Percentiles rank a stretch among this genome's conserved stretches.
Conservation (phyloP, 2,888 invertebrate species). For the Parascotia fuliginaria region DNA sequence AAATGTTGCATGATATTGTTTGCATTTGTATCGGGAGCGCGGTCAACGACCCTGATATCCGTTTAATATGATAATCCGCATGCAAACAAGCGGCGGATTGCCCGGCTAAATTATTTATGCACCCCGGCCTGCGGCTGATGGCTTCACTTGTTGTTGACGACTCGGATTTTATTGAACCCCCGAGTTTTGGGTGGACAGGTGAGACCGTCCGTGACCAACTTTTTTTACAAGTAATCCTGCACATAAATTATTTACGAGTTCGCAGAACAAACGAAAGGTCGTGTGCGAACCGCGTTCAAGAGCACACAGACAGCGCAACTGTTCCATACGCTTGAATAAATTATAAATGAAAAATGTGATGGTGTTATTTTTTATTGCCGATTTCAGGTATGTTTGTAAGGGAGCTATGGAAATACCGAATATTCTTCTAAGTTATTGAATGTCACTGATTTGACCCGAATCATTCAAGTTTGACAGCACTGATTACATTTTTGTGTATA, state of each 20-base stretch:
- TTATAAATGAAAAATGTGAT: slow-evolving; percentile 33
- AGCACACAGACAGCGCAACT: slow-evolving; percentile 12
- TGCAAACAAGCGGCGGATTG: slow-evolving; percentile 83
- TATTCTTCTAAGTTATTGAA: neutral
- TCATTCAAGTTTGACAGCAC: slow-evolving; percentile 2
- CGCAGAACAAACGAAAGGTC: slow-evolving; percentile 28
- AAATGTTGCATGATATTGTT: slow-evolving; percentile 81
- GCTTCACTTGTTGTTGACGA: slow-evolving; percentile 68
- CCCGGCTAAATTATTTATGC: slow-evolving; percentile 83
- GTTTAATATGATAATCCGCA: slow-evolving; percentile 86
- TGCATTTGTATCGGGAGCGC: slow-evolving; percentile 72
- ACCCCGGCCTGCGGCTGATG: slow-evolving; percentile 76
- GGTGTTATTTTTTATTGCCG: slow-evolving; percentile 21
- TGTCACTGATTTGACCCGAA: neutral
- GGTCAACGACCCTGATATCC: slow-evolving; percentile 78
- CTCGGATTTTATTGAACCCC: slow-evolving; percentile 73
- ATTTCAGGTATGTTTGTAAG: neutral
- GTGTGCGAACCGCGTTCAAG: slow-evolving; percentile 17
- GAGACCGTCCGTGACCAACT: slow-evolving; percentile 50
- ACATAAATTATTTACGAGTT: slow-evolving; percentile 59
- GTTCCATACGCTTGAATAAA: slow-evolving; percentile 34
- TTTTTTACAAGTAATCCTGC: slow-evolving; percentile 53
- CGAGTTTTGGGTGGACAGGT: slow-evolving; percentile 60
- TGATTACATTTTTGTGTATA: slow-evolving; percentile 2
- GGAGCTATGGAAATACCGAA: neutral